Evolutionary conservation across 2,888 invertebrate genomes (phyloP).

Genomic region (Metalampra italica): DNA sequence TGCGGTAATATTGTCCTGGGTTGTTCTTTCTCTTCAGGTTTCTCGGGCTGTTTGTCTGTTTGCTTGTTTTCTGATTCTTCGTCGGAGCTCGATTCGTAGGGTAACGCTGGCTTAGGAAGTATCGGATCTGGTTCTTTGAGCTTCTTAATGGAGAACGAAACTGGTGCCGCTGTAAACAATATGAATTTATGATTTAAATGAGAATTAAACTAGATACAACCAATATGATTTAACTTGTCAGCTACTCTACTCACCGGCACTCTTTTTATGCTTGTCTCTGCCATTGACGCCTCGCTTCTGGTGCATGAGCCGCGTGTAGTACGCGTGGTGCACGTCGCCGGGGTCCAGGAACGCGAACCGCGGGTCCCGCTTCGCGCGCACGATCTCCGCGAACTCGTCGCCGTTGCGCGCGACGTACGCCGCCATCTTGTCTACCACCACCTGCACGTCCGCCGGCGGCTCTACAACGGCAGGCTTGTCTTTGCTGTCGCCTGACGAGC

Average conservation of each 20-base stretch:
- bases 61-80: constrained; percentile 66
- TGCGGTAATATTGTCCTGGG: constrained; percentile 25
- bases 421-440: constrained; percentile 97
- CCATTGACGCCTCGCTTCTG: constrained; percentile 39
- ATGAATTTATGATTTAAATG: no score
- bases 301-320: constrained; percentile 82
- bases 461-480: constrained; percentile 64
- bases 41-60: constrained; percentile 26
- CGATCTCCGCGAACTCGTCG: constrained; percentile 92
- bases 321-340: constrained; percentile 86
- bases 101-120: constrained; percentile 85
- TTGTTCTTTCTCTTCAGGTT: constrained; percentile 20
- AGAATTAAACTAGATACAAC: no score
- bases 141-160: constrained; percentile 92
- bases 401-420: constrained; percentile 98
- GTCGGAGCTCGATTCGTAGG: constrained; percentile 87
- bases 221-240: no score
- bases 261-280: constrained; percentile 17
- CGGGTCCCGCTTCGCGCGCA: constrained; percentile 89
- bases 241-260: constrained; percentile 21
- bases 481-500: constrained; percentile 49
- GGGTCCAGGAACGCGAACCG: constrained; percentile 92
- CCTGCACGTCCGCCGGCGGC: constrained; percentile 90
- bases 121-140: constrained; percentile 84
- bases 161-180: constrained; percentile 76